Evolutionary conservation across 2,797 vertebrate species (phyloP).

Genomic region (Etheostoma perlongum): DNA sequence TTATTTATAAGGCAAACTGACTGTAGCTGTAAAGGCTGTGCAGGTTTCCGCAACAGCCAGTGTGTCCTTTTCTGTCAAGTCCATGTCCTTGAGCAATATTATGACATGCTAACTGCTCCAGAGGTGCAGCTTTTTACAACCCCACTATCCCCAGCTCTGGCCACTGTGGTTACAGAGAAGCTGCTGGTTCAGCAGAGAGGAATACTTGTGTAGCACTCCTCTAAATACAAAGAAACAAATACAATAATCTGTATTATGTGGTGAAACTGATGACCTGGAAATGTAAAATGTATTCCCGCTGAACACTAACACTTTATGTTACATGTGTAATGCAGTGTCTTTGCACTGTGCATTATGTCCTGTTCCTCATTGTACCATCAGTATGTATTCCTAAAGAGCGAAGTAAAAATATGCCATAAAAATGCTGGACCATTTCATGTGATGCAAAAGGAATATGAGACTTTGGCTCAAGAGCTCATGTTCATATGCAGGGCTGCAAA

Average conservation of each 20-base stretch:
- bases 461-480: conserved; percentile 13
- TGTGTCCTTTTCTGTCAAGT: conserved; percentile 37
- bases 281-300: not conserved
- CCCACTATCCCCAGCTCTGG: conserved; percentile 1
- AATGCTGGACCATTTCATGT: not conserved
- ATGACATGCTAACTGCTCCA: conserved; percentile 3
- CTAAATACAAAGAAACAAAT: conserved; percentile 18
- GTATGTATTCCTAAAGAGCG: not conserved
- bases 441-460: not conserved
- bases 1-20: not conserved
- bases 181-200: conserved; percentile 28
- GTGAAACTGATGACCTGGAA: not conserved
- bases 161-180: conserved; percentile 1
- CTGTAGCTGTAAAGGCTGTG: conserved; percentile 22
- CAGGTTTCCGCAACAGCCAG: conserved; percentile 19
- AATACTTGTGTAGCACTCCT: not conserved
- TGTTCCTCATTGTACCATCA: not conserved
- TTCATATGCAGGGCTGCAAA: conserved; percentile 2
- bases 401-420: not conserved
- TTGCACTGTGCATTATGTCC: not conserved
- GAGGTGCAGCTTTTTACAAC: not conserved
- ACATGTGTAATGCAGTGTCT: not conserved
- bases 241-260: not conserved
- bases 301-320: not conserved
- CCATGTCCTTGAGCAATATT: conserved; percentile 49